Evolutionary conservation across 2,888 invertebrate genomes (phyloP), one percentile per base, ranked within the genome.

Genomic region (Agrochola macilenta): DNA sequence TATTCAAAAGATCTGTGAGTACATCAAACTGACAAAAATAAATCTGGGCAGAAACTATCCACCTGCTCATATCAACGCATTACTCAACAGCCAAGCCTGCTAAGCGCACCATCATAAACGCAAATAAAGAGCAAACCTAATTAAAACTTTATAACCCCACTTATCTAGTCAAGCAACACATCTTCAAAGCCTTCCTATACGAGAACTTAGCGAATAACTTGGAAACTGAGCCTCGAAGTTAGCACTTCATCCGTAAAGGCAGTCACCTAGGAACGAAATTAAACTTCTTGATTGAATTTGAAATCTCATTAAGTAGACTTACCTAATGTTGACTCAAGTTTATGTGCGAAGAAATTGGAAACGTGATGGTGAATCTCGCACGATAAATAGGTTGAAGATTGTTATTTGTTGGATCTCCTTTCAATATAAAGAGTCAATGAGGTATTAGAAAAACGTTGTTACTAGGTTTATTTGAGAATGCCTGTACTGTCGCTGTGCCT

Each of bases 281-380:
- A 84, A 89, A 87, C 87, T 84, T 88, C 86, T 86, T 89, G 85
- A 92, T 89, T 91, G 87, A 91, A 91, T 90, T 91, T 86, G 81
- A 87, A 90, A 91, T 88, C 86, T 89, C 82, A 84, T 89, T 87
- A 88, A 83, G 76, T 46, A 71, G 46, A 75, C 46, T 60, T 78
- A 57, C 39, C 11, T 83, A 65, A 73, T 75, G 58, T 75, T 74
- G 54, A 43, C 43, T 58, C 54, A 49, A 73, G 84, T 83, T 75
- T 83, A 66, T 64, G 61, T 71, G 61, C 58, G 57, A 58, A 46
- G 78, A 74, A 52, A 78, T 71, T 64, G 60, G 30, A 79, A 69
- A 52, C 26, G 46, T 46, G 43, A 78, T 64, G 63, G 58, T 39
- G 69, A 72, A 79, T 63, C 60, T 61, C 26, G 43, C 2, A 30